phyloP scores from a whole-genome alignment of 2,797 vertebrate genomes.

The Eospalax fontanierii region DNA sequence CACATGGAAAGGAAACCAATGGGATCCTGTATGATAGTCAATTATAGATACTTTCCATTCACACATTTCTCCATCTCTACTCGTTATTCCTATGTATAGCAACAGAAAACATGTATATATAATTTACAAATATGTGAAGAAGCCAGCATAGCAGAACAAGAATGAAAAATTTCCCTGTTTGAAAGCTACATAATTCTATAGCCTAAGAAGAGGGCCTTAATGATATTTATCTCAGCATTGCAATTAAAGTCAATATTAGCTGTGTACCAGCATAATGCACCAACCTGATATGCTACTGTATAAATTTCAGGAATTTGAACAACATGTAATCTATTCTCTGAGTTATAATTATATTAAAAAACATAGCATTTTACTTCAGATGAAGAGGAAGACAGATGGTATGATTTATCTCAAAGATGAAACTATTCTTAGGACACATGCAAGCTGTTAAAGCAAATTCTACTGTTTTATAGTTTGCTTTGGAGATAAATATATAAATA shows the following conservation, averaged over 20 bases:
- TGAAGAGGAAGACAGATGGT: background rate
- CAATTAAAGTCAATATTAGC: background rate
- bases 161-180: background rate
- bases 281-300: background rate
- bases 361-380: conserved; percentile 17
- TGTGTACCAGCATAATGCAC: background rate
- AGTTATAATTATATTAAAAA: background rate
- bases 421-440: conserved; percentile 23
- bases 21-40: conserved; percentile 47
- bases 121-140: background rate
- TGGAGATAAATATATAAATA: conserved; percentile 26
- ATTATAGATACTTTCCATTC: conserved; percentile 46
- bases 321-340: background rate
- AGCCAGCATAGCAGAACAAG: background rate
- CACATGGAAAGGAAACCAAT: conserved; percentile 45
- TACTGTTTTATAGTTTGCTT: conserved; percentile 41
- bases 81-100: background rate
- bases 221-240: conserved; percentile 51
- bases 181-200: conserved; percentile 16
- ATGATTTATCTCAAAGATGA: conserved; percentile 26
- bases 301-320: background rate
- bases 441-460: conserved; percentile 52
- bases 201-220: background rate
- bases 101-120: background rate
- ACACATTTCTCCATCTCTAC: background rate